A percentile compares a stretch with the other conserved stretches of the same genome.
Evolutionary conservation across 2,888 invertebrate species (phyloP).

Genomic region (Portevinia maculata): DNA sequence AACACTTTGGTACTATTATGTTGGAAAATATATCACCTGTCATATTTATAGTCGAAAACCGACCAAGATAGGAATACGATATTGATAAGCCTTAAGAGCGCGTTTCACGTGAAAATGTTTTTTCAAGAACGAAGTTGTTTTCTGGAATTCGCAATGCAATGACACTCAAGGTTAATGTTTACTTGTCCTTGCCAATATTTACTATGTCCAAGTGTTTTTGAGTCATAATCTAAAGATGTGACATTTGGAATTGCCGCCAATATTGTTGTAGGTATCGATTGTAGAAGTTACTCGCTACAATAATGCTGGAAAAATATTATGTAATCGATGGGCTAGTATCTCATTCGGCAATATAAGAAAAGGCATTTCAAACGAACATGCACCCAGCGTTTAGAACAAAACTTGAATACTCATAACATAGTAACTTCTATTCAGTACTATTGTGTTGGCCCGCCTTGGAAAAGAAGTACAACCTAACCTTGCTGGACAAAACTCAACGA

Average conservation of each 20-base stretch:
- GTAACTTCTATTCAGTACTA: too few species aligned
- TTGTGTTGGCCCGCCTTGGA: too few species aligned
- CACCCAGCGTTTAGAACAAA: too few species aligned
- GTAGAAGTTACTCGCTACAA: too few species aligned
- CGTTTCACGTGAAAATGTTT: not conserved
- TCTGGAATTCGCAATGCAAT: not conserved
- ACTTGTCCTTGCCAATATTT: not conserved
- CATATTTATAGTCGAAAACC: constrained; percentile 16
- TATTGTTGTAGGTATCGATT: not conserved
- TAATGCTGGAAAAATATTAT: too few species aligned
- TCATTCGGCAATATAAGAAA: too few species aligned
- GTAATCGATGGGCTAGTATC: too few species aligned
- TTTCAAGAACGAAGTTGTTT: not conserved
- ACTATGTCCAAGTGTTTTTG: not conserved
- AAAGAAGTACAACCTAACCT: too few species aligned
- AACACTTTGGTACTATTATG: not conserved
- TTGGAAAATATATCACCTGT: not conserved
- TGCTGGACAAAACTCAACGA: too few species aligned
- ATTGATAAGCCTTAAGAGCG: constrained; percentile 24
- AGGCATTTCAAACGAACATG: too few species aligned
- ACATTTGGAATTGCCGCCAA: not conserved
- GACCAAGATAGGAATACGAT: not conserved
- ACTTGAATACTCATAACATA: too few species aligned
- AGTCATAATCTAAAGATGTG: not conserved
- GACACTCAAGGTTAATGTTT: constrained; percentile 10